Conservation (phyloP, 1,140 invertebrate genomes). For the Zaprionus africanus region DNA sequence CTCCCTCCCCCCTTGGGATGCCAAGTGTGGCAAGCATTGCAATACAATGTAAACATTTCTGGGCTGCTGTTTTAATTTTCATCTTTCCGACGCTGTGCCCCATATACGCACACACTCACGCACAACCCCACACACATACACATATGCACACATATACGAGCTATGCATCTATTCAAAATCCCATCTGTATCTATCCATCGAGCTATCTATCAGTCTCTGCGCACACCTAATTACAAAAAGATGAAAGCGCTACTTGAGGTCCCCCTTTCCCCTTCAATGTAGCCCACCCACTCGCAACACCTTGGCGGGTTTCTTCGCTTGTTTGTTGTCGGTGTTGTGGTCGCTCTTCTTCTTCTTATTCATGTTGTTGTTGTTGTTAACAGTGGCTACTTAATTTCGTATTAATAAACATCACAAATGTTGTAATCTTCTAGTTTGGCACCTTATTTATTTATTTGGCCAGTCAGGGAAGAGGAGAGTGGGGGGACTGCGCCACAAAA, state of each 20-base stretch:
- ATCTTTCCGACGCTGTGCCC: constrained; percentile 58
- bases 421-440: constrained; percentile 75
- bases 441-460: constrained; percentile 77
- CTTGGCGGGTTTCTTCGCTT: constrained; percentile 36
- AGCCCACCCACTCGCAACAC: constrained; percentile 67
- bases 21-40: constrained; percentile 22
- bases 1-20: neutral
- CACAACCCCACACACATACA: constrained; percentile 25
- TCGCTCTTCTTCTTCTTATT: constrained; percentile 22
- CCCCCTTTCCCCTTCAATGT: constrained; percentile 30
- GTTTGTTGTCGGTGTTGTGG: constrained; percentile 1
- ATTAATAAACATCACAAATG: constrained; percentile 82
- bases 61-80: constrained; percentile 73
- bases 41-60: constrained; percentile 61
- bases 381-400: constrained; percentile 77
- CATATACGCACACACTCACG: constrained; percentile 41
- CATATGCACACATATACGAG: constrained; percentile 19
- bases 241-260: constrained; percentile 76
- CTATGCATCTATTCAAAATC: constrained; percentile 38
- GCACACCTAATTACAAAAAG: constrained; percentile 78
- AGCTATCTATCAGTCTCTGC: constrained; percentile 71
- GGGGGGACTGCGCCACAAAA: constrained; percentile 48
- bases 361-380: constrained; percentile 50
- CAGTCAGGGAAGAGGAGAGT: neutral
- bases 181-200: constrained; percentile 44